Percentiles rank a stretch among this genome's conserved stretches.
Conservation (phyloP, 1,140 invertebrate species). For the Aphidius gifuensis region DNA sequence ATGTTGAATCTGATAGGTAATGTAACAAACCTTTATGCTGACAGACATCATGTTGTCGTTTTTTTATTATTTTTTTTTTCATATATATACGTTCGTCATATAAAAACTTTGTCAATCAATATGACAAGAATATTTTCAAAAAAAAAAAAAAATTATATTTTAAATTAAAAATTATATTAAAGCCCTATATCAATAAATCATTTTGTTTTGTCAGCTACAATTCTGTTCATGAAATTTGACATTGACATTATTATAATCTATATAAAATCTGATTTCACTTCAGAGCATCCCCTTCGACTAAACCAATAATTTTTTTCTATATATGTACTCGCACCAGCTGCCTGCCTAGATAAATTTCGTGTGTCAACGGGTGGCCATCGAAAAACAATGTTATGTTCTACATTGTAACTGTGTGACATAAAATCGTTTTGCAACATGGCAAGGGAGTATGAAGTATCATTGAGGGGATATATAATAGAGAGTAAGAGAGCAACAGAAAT, state of each 20-base stretch:
- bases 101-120: background rate
- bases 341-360: background rate
- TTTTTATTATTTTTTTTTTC: background rate
- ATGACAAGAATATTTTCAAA: background rate
- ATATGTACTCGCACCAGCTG: too few relatives aligned
- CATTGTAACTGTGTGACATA: constrained; percentile 13
- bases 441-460: background rate
- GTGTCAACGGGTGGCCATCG: constrained; percentile 17
- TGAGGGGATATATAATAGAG: background rate
- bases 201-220: too few relatives aligned
- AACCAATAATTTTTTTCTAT: too few relatives aligned
- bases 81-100: background rate
- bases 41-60: background rate
- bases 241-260: too few relatives aligned
- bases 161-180: too few relatives aligned
- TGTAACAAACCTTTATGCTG: background rate
- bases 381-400: constrained; percentile 20
- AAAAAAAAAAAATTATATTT: too few relatives aligned
- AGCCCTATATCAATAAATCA: too few relatives aligned
- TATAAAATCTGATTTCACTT: too few relatives aligned
- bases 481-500: background rate
- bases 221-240: too few relatives aligned
- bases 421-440: constrained; percentile 16
- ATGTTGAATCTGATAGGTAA: constrained; percentile 9
- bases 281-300: too few relatives aligned